Evolutionary conservation across 2,797 vertebrate genomes (phyloP), one percentile per base, ranked within the genome.

Genomic region (Pampus argenteus): DNA sequence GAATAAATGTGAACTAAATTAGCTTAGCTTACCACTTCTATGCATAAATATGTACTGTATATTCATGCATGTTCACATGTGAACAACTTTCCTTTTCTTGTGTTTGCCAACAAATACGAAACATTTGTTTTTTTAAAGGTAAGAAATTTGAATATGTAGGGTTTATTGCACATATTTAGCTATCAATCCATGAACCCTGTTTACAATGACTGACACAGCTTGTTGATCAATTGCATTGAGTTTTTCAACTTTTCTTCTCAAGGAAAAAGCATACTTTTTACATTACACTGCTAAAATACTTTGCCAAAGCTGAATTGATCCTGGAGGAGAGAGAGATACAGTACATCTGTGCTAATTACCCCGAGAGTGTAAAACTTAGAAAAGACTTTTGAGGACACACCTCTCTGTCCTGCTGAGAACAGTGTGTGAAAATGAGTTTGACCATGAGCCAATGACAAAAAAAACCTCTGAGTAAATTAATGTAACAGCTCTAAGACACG

Each of bases 11-110:
- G 29, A 3, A 56, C 23, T 2, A 6, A 60, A 23, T 14, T 14
- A 5, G 34, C 54, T 76, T 64, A 54, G 15, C 49, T 31, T 59
- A 6, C 20, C 18, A 49, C 42, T 71, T 11, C n/a, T 18, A 50
- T n/a, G 63, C 14, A 51, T 14, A 38, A 10, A 31, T 42, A 36
- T 13, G 1, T n/a, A 20, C 45, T 62, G 6, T 20, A 14, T 1
- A 4, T 29, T 1, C 31, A 25, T 28, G 7, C 5, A 56, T 28
- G 18, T n/a, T 26, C 13, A 2, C n/a, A 9, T n/a, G 20, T 51
- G 29, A 26, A 8, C 3, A 36, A 22, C 6, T 58, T 20, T 48
- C 4, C n/a, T n/a, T n/a, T 14, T 17, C 20, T 22, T 38, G 8
- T 2, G 23, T 42, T 14, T 10, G 34, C 4, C 9, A n/a, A n/a